A percentile compares a stretch with the other conserved stretches of the same genome.
Evolutionary conservation across 2,888 invertebrate species (phyloP).

Genomic region (Liopterus haemorrhoidalis): DNA sequence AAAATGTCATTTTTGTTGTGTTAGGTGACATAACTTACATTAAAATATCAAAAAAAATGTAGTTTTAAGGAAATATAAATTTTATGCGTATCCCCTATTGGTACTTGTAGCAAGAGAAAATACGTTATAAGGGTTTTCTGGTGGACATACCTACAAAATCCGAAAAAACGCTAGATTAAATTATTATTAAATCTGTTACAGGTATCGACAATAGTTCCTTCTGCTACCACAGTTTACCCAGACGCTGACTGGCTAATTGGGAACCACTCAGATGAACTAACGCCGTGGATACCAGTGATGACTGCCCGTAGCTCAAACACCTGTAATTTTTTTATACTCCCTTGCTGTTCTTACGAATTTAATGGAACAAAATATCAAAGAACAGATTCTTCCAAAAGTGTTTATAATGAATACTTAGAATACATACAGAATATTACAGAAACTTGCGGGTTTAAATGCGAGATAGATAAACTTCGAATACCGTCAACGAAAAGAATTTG

Average conservation of each 20-base stretch:
- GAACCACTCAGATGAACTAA: conserved; percentile 98
- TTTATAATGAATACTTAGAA: conserved; percentile 69
- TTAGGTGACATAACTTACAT: no score
- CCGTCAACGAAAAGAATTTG: conserved; percentile 94
- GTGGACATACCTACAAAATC: no score
- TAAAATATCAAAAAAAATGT: no score
- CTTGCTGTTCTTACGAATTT: conserved; percentile 93
- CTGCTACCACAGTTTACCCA: conserved; percentile 59
- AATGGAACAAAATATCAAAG: conserved; percentile 77
- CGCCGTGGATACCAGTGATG: conserved; percentile 95
- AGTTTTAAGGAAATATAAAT: no score
- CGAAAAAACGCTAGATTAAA: conserved; percentile 10
- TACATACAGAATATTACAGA: conserved; percentile 58
- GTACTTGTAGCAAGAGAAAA: no score
- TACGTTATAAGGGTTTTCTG: no score
- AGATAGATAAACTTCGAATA: conserved; percentile 81
- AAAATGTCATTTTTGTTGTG: no score
- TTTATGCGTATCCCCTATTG: no score
- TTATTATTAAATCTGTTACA: conserved; percentile 41
- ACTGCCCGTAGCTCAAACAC: conserved; percentile 69
- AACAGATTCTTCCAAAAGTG: conserved; percentile 62
- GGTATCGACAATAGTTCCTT: conserved; percentile 64
- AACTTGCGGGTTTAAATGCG: conserved; percentile 66
- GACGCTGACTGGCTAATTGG: conserved; percentile 92
- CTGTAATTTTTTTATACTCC: conserved; percentile 82